Base-by-base conservation (phyloP, 2,797 vertebrate species). In the Columba guinea region DNA sequence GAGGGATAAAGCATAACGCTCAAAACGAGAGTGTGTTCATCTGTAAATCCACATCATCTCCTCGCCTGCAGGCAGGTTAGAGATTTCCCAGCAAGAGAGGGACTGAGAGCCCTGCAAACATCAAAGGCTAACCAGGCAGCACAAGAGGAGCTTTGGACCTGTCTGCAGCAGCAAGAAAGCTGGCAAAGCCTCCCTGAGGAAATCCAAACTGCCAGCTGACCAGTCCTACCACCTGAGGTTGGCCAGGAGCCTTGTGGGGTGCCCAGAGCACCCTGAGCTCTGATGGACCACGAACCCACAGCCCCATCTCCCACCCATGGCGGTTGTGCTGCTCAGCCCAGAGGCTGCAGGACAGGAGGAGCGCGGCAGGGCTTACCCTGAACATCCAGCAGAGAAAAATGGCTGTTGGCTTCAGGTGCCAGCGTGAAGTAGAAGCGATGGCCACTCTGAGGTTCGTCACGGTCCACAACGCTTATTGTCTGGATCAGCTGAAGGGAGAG, bases 401-500 rank as follows among this genome's bases (percentile, higher is more conserved):
- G 98, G 74, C 97, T 98, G 89, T 98, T 97, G 46, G 98, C 98
- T 84, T 99, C 99, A 0, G 99, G 99, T 1, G 98, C 98, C 96
- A 99, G 92, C 0, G 98, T 99, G 98, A 99, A 99, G 92, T 98
- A 98, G 97, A 99, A 99, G 52, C 96, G 99, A 95, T 99, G 99
- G 60, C 99, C 99, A 0, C 98, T 96, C 93, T 99, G 99, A 15
- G 99, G 99, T 93, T 99, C 99, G 1, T 99, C 99, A 71, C 98
- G 97, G 96, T 99, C 99, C 96, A 99, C 99, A 39, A 99, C 99
- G 0, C 99, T 99, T 98, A 99, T 99, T 77, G 99, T 99, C 98
- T 99, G 99, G 98, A 99, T 99, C 89, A 99, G 98, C 99, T 99
- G 90, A 21, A 28, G 90, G 77, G 44, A 96, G 52, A 93, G 87